These are phyloP conservation scores for Heliconius ethilla DNA, from an alignment of 2,888 invertebrate species.

Conservation along the genomic window DNA sequence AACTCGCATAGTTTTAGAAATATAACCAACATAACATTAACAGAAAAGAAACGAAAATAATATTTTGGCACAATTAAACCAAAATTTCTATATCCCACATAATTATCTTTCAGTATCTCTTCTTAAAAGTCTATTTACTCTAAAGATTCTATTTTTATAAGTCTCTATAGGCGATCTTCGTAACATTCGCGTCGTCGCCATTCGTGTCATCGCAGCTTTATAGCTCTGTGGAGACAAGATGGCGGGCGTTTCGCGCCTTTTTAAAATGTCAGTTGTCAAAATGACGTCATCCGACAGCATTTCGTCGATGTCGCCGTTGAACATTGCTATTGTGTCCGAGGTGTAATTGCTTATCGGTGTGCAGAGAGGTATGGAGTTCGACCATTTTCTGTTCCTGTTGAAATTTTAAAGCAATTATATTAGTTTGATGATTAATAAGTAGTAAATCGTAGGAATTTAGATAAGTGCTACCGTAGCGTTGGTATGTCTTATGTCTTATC, in stretches of 20 bases:
- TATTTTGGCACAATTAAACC: slow-evolving; percentile 43
- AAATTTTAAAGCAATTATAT: slow-evolving; percentile 23
- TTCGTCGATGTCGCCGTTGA: slow-evolving; percentile 74
- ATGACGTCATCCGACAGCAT: slow-evolving; percentile 70
- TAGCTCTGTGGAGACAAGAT: slow-evolving; percentile 72
- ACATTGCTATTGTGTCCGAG: slow-evolving; percentile 69
- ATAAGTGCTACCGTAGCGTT: not conserved
- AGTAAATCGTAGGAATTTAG: not conserved
- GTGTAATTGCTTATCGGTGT: slow-evolving; percentile 71
- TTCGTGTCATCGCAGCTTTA: slow-evolving; percentile 71
- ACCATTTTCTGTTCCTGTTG: slow-evolving; percentile 91
- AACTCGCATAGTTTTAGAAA: slow-evolving; percentile 21
- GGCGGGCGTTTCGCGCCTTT: slow-evolving; percentile 73
- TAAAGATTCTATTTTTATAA: slow-evolving; percentile 71
- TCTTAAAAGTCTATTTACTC: slow-evolving; percentile 69
- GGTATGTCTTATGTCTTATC: too few relatives aligned
- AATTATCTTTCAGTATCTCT: slow-evolving; percentile 75
- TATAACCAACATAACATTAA: not conserved
- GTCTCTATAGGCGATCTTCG: slow-evolving; percentile 68
- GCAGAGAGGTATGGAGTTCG: slow-evolving; percentile 91
- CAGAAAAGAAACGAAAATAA: slow-evolving; percentile 41
- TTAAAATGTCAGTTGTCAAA: slow-evolving; percentile 63
- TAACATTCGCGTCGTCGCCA: slow-evolving; percentile 65
- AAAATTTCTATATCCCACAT: slow-evolving; percentile 33
- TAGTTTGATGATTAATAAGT: slow-evolving; percentile 5